A percentile compares a stretch with the other conserved stretches of the same genome.
Evolutionary conservation across 1,140 invertebrate species (phyloP).

Genomic region (Drosophila nigromelanica): DNA sequence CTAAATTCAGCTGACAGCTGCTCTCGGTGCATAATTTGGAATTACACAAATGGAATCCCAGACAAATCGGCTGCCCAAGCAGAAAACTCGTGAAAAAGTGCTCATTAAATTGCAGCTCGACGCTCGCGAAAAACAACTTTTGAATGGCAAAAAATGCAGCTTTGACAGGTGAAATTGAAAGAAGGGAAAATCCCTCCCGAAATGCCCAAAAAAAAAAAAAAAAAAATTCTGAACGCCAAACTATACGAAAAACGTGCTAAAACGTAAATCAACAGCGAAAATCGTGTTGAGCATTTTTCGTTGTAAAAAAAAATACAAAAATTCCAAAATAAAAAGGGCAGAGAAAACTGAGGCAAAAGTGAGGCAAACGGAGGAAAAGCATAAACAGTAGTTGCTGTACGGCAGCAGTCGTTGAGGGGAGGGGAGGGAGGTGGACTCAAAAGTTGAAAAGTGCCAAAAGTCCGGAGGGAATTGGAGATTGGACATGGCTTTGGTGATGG

Average conservation of each 20-base stretch:
- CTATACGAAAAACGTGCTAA: conserved; percentile 78
- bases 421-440: neutral
- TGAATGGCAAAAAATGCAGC: conserved; percentile 57
- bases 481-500: conserved; percentile 41
- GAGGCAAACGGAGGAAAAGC: conserved; percentile 53
- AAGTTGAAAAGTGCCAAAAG: conserved; percentile 56
- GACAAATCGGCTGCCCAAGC: conserved; percentile 48
- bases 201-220: conserved; percentile 25
- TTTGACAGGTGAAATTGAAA: conserved; percentile 54
- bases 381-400: conserved; percentile 45
- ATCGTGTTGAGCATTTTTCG: conserved; percentile 78
- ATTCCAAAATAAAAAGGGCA: conserved; percentile 25
- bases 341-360: conserved; percentile 14
- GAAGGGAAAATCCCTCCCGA: conserved; percentile 5
- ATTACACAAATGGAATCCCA: conserved; percentile 39
- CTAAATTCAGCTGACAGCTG: conserved; percentile 13
- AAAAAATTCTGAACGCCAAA: conserved; percentile 36
- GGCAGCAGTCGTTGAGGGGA: neutral
- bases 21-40: conserved; percentile 2
- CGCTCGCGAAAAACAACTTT: conserved; percentile 46
- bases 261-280: conserved; percentile 82
- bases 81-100: conserved; percentile 45
- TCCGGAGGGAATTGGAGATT: conserved; percentile 45
- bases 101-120: conserved; percentile 70
- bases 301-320: conserved; percentile 46